These are phyloP conservation scores for Argopecten irradians DNA, from an alignment of 1,140 invertebrate species.

Conservation along the genomic window DNA sequence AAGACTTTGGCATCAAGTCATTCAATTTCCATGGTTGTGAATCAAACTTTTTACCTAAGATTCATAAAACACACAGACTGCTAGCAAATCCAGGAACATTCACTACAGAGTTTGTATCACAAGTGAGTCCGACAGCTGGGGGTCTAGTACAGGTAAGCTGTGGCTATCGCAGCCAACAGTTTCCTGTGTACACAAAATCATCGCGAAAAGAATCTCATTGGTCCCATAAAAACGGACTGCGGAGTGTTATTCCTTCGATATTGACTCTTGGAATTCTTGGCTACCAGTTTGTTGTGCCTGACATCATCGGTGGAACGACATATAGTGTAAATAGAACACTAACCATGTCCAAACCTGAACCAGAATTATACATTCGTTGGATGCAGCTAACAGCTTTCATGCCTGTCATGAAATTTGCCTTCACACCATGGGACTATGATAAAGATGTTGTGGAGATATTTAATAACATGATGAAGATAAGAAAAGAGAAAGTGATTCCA, in stretches of 20 bases:
- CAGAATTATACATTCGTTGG: constrained; percentile 93
- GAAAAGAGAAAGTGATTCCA: constrained; percentile 82
- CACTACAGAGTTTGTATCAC: constrained; percentile 54
- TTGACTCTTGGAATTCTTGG: constrained; percentile 91
- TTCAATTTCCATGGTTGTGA: constrained; percentile 62
- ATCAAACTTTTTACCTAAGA: constrained; percentile 46
- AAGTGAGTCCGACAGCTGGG: constrained; percentile 41
- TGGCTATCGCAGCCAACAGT: constrained; percentile 86
- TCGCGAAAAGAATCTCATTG: constrained; percentile 90
- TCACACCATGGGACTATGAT: constrained; percentile 91
- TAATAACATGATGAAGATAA: constrained; percentile 83
- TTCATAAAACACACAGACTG: constrained; percentile 59
- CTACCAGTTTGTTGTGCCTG: constrained; percentile 90
- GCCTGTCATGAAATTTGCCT: constrained; percentile 92
- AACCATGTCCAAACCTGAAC: constrained; percentile 78
- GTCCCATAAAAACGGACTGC: constrained; percentile 85
- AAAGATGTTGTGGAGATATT: constrained; percentile 83
- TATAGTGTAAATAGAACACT: constrained; percentile 60
- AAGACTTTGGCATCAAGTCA: constrained; percentile 46
- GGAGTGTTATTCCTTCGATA: constrained; percentile 85
- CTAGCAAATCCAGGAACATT: constrained; percentile 56
- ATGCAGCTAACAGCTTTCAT: constrained; percentile 90
- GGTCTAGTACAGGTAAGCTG: constrained; percentile 80
- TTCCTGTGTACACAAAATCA: constrained; percentile 90
- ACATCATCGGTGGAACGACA: constrained; percentile 95